Evolutionary conservation across 2,113 vertebrate species (phyloP).

Genomic region (Prinia subflava): DNA sequence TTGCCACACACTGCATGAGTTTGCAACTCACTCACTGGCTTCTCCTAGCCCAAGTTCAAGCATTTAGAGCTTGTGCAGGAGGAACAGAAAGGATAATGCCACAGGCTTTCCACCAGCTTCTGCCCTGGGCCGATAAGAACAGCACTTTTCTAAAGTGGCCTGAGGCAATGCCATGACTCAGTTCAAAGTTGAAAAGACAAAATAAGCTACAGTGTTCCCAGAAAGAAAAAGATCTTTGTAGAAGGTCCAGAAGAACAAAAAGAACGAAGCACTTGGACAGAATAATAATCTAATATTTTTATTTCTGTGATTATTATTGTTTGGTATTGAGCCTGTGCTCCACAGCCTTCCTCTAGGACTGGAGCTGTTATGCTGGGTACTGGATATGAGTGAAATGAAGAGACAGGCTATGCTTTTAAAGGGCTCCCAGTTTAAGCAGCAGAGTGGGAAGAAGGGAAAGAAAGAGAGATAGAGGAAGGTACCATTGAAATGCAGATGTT

Average conservation of each 20-base stretch:
- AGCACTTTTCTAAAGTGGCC: neutral
- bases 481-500: neutral
- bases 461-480: neutral
- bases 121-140: conserved; percentile 42
- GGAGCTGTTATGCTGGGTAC: neutral
- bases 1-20: neutral
- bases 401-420: neutral
- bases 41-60: neutral
- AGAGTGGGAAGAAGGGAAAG: neutral
- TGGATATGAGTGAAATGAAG: neutral
- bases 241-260: neutral
- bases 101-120: neutral
- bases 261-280: neutral
- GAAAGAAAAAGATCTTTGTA: neutral
- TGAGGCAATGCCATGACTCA: neutral
- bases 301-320: neutral
- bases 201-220: neutral
- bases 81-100: neutral
- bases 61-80: neutral
- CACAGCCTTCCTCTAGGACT: neutral
- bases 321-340: neutral
- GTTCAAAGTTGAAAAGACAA: neutral
- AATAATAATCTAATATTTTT: neutral
- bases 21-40: neutral
- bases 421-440: neutral